Evolutionary conservation across 2,888 invertebrate genomes (phyloP), one percentile per base, ranked within the genome.

Genomic region (Oxyscelio sp.): DNA sequence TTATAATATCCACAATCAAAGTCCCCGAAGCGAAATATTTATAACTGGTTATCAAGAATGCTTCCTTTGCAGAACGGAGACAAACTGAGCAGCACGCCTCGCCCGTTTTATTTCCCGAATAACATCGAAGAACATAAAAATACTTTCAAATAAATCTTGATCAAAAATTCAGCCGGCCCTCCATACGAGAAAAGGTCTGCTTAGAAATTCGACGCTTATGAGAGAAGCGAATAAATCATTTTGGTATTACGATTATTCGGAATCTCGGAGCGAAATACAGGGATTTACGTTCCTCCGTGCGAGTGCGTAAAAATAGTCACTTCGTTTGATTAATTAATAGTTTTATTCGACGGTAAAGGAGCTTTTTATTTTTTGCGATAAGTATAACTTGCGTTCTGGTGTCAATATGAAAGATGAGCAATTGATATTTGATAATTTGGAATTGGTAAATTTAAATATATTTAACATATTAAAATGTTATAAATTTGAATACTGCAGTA

Each of bases 31-130:
- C 66, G 38, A 59, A 59, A 77, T 77, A 52, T 50, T 65, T 58
- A 66, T 50, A 66, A 77, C 75, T 66, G 66, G 75, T 77, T 77
- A 77, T 77, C 77, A 77, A 68, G 66, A 65, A 27, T 22, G 40
- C 43, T 77, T 52, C 63, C 45, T 74, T 63, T 31, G 54, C 58
- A 27, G 40, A 31, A 13, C 13, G n/a, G n/a, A 68, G 52, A 27
- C 52, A 52, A 56, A 68, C 43, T n/a, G n/a, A 68, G 34, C 52
- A 22, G 43, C 22, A 13, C 24, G 27, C 13, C 27, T 45, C 2
- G 52, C 6, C 19, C 59, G 21, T 50, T 73, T 73, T 73, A 48
- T 58, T 61, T 61, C 40, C 58, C 58, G 52, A 71, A 71, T 50
- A 48, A 34, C 59, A 71, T 71, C 71, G 24, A 40, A 48, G 58